A percentile compares a stretch with the other conserved stretches of the same genome.
These are phyloP conservation scores for Tylochromis polylepis DNA, from an alignment of 2,113 vertebrate genomes.

Conservation along the genomic window DNA sequence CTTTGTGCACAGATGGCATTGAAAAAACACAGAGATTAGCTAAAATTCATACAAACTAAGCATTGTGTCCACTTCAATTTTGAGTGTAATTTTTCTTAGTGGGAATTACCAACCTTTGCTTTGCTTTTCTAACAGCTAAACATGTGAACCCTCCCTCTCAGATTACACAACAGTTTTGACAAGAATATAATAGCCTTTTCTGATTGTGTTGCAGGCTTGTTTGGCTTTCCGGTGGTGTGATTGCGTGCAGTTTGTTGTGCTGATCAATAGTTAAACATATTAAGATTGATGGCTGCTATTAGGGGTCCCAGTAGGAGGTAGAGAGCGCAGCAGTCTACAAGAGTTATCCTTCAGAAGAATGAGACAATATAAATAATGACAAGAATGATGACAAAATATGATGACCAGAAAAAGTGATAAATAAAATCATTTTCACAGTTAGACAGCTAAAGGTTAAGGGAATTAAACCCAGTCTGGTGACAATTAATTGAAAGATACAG, in stretches of 20 bases:
- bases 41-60: slow-evolving; percentile 1
- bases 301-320: slow-evolving; percentile 2
- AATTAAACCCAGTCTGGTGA: not conserved
- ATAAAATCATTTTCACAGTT: not conserved
- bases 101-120: not conserved
- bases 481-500: not conserved
- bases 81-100: not conserved
- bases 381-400: not conserved
- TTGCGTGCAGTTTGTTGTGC: slow-evolving; percentile 21
- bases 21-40: not conserved
- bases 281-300: slow-evolving; percentile 63
- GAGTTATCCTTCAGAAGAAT: slow-evolving; percentile 3
- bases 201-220: not conserved
- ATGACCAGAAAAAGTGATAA: not conserved
- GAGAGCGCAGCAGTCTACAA: not conserved
- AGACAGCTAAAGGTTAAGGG: not conserved
- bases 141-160: not conserved
- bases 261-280: slow-evolving; percentile 62
- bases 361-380: not conserved
- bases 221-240: slow-evolving; percentile 11
- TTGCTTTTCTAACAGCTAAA: not conserved
- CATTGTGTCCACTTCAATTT: not conserved
- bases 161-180: slow-evolving; percentile 3
- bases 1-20: not conserved
- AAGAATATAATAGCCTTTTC: slow-evolving; percentile 19